Conservation (phyloP, 2,797 vertebrate genomes). For the Arnoldichthys spilopterus region DNA sequence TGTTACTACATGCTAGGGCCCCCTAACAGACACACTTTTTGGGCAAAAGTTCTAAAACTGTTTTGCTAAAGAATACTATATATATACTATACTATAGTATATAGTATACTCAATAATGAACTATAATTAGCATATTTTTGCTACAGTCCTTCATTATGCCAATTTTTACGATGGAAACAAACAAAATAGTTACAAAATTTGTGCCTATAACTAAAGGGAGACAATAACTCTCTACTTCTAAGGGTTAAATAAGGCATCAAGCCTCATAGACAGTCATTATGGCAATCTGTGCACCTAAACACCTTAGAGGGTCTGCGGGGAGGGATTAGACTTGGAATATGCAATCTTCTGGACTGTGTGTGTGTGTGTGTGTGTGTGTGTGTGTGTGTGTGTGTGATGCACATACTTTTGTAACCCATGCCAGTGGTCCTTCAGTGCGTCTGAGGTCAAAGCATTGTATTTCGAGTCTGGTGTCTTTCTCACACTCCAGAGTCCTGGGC, state of each 20-base stretch:
- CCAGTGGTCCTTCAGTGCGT: not conserved
- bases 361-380: not conserved
- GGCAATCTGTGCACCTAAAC: constrained; percentile 10
- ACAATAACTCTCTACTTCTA: not conserved
- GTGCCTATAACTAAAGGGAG: not conserved
- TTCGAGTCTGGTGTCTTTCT: not conserved
- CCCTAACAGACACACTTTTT: too few species aligned
- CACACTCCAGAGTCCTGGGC: not conserved
- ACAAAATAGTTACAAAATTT: too few species aligned
- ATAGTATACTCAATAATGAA: too few species aligned
- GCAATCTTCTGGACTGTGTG: not conserved
- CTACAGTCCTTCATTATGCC: too few species aligned
- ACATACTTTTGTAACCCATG: too few species aligned
- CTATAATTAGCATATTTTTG: too few species aligned
- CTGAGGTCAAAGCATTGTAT: not conserved
- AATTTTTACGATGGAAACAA: too few species aligned
- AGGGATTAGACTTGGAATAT: constrained; percentile 8
- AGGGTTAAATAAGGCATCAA: not conserved
- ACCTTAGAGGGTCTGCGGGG: constrained; percentile 26
- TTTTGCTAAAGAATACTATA: too few species aligned
- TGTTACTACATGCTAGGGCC: too few species aligned
- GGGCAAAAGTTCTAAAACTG: too few species aligned
- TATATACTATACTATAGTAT: too few species aligned
- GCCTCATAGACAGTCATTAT: not conserved
- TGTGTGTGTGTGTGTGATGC: not conserved